Conservation (phyloP, 2,888 invertebrate genomes). For the Hydriomena furcata region DNA sequence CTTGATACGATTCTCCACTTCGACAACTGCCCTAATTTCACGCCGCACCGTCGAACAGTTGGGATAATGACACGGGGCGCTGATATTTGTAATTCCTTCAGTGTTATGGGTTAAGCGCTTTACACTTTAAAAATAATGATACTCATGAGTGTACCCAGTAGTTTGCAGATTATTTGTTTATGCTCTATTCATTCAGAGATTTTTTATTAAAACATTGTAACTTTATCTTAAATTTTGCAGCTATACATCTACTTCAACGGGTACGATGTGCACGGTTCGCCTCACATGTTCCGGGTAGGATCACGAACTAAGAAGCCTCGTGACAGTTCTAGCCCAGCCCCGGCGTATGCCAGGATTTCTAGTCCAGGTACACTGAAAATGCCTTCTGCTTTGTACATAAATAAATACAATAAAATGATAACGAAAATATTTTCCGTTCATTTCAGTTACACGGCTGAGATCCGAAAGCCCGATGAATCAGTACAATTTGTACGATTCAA, state of each 20-base stretch:
- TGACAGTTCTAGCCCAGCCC: constrained; percentile 70
- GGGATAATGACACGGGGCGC: no score
- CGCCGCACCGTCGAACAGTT: no score
- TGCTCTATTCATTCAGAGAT: no score
- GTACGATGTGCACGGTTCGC: constrained; percentile 91
- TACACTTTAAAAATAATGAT: no score
- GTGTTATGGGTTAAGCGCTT: no score
- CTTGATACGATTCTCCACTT: no score
- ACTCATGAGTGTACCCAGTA: no score
- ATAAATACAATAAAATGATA: not conserved
- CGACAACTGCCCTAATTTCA: no score
- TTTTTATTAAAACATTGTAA: not conserved
- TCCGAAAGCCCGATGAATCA: constrained; percentile 77
- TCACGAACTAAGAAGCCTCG: constrained; percentile 84
- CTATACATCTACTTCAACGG: constrained; percentile 98
- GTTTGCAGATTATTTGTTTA: no score
- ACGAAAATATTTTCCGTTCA: constrained; percentile 17
- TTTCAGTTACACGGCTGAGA: constrained; percentile 72
- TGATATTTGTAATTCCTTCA: no score
- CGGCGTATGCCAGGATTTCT: constrained; percentile 80
- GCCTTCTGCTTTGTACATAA: not conserved
- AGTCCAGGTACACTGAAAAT: constrained; percentile 65
- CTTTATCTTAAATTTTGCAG: constrained; percentile 56
- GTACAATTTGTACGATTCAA: constrained; percentile 66
- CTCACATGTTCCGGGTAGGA: constrained; percentile 93